Evolutionary conservation across 2,888 invertebrate species (phyloP).

Genomic region (Cerceris ruficornis): DNA sequence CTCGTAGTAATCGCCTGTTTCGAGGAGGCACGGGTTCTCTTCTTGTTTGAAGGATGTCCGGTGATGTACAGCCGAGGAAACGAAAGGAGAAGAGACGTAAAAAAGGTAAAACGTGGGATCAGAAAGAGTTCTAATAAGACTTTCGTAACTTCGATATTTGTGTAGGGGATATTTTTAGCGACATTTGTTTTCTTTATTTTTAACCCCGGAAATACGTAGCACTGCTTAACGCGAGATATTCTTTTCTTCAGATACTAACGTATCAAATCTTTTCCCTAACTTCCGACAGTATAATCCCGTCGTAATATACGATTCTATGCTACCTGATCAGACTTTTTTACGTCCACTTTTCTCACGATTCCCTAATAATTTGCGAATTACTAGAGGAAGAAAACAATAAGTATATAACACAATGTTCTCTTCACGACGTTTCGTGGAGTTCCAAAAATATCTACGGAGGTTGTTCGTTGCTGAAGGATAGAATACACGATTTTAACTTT

Average conservation of each 20-base stretch:
- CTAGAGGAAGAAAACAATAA: conserved; percentile 21
- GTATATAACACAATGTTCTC: conserved; percentile 21
- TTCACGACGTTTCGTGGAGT: conserved; percentile 17
- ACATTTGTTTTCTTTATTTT: conserved; percentile 62
- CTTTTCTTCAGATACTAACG: neutral
- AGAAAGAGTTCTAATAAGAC: conserved; percentile 30
- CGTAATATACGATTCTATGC: neutral
- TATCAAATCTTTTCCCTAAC: neutral
- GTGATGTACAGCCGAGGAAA: conserved; percentile 93
- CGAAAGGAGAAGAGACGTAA: conserved; percentile 92
- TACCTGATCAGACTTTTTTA: neutral
- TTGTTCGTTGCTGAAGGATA: conserved; percentile 3
- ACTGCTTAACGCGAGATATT: conserved; percentile 39
- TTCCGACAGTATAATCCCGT: neutral
- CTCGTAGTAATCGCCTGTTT: conserved; percentile 13
- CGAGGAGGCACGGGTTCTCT: conserved; percentile 18
- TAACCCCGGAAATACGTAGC: conserved; percentile 49
- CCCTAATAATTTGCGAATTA: neutral
- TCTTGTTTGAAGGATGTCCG: conserved; percentile 87
- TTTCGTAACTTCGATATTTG: conserved; percentile 70
- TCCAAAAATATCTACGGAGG: conserved; percentile 38
- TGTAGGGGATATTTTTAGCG: conserved; percentile 73
- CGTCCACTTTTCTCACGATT: neutral
- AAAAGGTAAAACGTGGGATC: conserved; percentile 85
- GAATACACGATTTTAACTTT: neutral